Evolutionary conservation across 2,797 vertebrate genomes (phyloP).

Genomic region (Basileuterus tristriatus): DNA sequence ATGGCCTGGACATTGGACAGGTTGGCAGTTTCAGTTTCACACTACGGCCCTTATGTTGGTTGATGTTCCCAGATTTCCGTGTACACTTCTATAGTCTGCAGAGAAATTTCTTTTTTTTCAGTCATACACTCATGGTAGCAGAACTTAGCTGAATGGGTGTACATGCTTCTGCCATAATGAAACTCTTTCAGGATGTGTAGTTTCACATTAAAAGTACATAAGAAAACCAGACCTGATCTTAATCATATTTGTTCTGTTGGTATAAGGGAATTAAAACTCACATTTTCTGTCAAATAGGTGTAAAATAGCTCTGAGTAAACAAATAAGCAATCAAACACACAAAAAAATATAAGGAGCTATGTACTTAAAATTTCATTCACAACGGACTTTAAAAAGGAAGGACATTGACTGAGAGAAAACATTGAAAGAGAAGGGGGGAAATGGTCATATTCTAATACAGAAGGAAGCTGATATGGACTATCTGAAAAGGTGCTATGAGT

Average conservation of each 20-base stretch:
- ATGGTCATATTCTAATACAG: background rate
- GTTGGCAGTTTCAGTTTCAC: background rate
- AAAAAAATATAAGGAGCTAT: background rate
- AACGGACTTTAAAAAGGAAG: background rate
- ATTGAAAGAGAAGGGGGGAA: background rate
- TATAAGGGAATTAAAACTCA: background rate
- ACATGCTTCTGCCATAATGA: background rate
- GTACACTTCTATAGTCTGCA: background rate
- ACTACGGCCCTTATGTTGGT: rapidly evolving
- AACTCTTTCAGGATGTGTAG: background rate
- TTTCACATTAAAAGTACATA: background rate
- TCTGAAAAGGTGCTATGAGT: background rate
- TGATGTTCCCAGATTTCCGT: background rate
- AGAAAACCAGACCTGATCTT: background rate
- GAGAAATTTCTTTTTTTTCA: background rate
- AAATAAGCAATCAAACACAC: background rate
- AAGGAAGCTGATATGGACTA: background rate
- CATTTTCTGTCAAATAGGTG: background rate
- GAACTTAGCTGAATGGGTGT: background rate
- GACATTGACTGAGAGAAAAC: background rate
- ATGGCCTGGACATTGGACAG: background rate
- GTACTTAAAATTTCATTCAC: background rate
- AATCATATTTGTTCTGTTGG: background rate
- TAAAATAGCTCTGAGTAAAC: background rate
- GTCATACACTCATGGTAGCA: background rate